Evolutionary conservation across 2,797 vertebrate genomes (phyloP).

Genomic region (Falco naumanni): DNA sequence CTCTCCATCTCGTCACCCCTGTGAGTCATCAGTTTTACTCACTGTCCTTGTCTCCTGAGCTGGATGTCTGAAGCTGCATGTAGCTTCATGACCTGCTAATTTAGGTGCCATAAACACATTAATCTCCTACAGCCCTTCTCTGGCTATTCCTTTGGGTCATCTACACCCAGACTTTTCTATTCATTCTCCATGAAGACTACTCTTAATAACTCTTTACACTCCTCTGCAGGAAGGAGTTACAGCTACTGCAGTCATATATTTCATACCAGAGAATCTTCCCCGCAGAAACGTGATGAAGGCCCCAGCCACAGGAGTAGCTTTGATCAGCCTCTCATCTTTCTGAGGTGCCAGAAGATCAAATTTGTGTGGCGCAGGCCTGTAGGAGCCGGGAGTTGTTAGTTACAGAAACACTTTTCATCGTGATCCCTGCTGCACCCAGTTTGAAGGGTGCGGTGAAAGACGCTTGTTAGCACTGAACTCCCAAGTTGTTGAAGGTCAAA

Average conservation of each 20-base stretch:
- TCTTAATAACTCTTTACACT: not conserved
- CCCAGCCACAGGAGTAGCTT: not conserved
- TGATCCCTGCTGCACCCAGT: not conserved
- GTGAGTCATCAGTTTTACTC: not conserved
- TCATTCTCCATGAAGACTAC: not conserved
- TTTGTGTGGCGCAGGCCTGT: accelerated
- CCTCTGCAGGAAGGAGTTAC: not conserved
- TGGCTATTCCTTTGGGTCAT: not conserved
- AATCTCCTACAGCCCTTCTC: not conserved
- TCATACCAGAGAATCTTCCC: not conserved
- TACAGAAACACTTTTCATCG: not conserved
- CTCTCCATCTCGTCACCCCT: not conserved
- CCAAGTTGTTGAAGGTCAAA: not conserved
- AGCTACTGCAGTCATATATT: not conserved
- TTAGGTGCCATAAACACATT: not conserved
- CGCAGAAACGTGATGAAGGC: not conserved
- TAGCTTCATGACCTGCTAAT: not conserved
- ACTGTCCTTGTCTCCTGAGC: not conserved
- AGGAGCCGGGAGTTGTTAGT: not conserved
- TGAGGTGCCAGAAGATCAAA: not conserved
- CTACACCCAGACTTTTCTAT: not conserved
- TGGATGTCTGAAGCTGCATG: not conserved
- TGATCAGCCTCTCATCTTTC: not conserved
- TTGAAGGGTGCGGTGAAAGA: not conserved
- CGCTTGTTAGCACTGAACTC: not conserved